These are phyloP conservation scores for Nomada lathburiana DNA, from an alignment of 2,888 invertebrate species.

Conservation along the genomic window DNA sequence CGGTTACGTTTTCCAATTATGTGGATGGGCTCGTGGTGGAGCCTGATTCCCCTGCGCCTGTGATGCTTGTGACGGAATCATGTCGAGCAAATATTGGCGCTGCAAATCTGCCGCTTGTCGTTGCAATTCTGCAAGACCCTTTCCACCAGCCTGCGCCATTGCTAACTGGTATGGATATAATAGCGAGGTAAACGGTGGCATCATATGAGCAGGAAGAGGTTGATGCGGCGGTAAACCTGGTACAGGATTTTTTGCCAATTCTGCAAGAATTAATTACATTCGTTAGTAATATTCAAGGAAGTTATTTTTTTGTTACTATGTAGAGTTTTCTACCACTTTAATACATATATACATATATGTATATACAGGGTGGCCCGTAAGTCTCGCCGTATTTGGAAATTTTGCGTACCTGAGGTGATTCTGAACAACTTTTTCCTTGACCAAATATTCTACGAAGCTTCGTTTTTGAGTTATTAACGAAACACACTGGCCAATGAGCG, in stretches of 20 bases:
- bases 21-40: constrained; percentile 83
- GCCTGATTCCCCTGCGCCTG: constrained; percentile 84
- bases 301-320: no score
- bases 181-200: constrained; percentile 95
- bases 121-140: constrained; percentile 90
- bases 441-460: no score
- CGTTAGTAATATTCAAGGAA: background rate
- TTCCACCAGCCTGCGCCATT: constrained; percentile 90
- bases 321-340: no score
- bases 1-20: constrained; percentile 88
- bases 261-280: constrained; percentile 63
- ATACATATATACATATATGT: no score
- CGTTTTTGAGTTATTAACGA: no score
- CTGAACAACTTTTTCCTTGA: no score
- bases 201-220: constrained; percentile 90
- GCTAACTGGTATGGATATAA: constrained; percentile 96
- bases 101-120: constrained; percentile 94
- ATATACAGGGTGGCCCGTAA: no score
- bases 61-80: constrained; percentile 91
- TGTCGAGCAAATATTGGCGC: constrained; percentile 97
- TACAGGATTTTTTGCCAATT: constrained; percentile 82
- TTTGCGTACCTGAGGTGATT: no score
- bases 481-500: no score
- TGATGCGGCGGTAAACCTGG: constrained; percentile 86
- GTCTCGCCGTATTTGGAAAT: no score